Evolutionary conservation across 2,113 vertebrate genomes (phyloP), one percentile per base, ranked within the genome.

Genomic region (Neodon shergylaensis): DNA sequence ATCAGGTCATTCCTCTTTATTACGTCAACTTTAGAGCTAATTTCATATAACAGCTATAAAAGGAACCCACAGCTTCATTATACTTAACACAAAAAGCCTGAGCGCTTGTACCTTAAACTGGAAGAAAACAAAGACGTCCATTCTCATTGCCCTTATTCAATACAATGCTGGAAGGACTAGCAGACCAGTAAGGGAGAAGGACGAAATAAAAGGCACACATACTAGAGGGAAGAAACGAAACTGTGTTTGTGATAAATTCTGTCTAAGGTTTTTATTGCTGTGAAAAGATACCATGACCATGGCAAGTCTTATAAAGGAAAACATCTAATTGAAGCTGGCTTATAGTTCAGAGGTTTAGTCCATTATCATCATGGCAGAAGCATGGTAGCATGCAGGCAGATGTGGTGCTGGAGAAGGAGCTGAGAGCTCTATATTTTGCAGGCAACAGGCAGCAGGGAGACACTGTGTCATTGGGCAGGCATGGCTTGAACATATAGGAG

Each of bases 151-250:
- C 52, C n/a, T 77, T 88, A 88, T 42, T 66, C n/a, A 84, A 83
- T 52, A 86, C 26, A 82, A 8, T 63, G 6, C 44, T 91, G 3
- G 12, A 88, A 42, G 44, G 58, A 66, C 39, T 49, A 92, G 58
- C 87, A 91, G 6, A 85, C 74, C n/a, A 92, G 49, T 39, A 82
- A 86, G 17, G 11, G 9, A 81, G 78, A 74, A 95, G 76, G 28
- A 65, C 14, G 12, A 88, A 91, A 52, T 33, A 91, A 94, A 91
- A 52, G 19, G 4, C 54, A 92, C 44, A 78, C 12, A 54, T 70
- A 77, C n/a, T 19, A 54, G 52, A 86, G 72, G 44, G 10, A 81
- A 94, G 6, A 94, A 72, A 81, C 3, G 79, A 93, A 96, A 95
- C 36, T 94, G 54, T 94, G 54, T 70, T 47, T 79, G 72, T 84